phyloP scores from a whole-genome alignment of 2,797 vertebrate genomes.

The Sternarchorhynchus goeldii region DNA sequence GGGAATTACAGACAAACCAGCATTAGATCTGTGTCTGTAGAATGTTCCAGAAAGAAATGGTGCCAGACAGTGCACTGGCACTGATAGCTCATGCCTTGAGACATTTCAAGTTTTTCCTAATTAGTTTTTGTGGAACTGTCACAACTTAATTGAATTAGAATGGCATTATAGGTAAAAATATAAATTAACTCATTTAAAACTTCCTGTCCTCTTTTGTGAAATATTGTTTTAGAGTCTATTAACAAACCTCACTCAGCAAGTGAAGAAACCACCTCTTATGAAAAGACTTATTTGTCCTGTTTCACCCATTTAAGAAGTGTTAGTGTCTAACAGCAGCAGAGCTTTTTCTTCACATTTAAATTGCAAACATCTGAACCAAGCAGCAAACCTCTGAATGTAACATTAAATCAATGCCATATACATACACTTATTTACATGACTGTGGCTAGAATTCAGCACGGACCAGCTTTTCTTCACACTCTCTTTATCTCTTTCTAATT shows the following conservation, averaged over 20 bases:
- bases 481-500: slow-evolving; percentile 1
- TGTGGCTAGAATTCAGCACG: not conserved
- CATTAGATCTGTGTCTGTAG: slow-evolving; percentile 52
- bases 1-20: slow-evolving; percentile 7
- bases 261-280: not conserved
- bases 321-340: not conserved
- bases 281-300: not conserved
- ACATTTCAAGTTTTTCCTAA: slow-evolving; percentile 53
- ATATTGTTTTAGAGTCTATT: slow-evolving; percentile 32
- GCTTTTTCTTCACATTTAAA: not conserved
- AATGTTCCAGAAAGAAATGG: slow-evolving; percentile 52
- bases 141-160: slow-evolving; percentile 50
- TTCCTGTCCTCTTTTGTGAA: slow-evolving; percentile 52
- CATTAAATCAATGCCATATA: not conserved
- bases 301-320: not conserved
- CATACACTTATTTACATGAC: not conserved
- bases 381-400: not conserved
- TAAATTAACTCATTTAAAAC: slow-evolving; percentile 46
- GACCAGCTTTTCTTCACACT: slow-evolving; percentile 1
- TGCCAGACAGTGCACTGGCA: slow-evolving; percentile 50
- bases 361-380: not conserved
- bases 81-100: slow-evolving; percentile 54
- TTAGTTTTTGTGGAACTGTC: slow-evolving; percentile 47
- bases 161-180: slow-evolving; percentile 45
- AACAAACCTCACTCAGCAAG: slow-evolving; percentile 4